These are phyloP conservation scores for Heliconius ismenius DNA, from an alignment of 2,888 invertebrate species.

Conservation along the genomic window DNA sequence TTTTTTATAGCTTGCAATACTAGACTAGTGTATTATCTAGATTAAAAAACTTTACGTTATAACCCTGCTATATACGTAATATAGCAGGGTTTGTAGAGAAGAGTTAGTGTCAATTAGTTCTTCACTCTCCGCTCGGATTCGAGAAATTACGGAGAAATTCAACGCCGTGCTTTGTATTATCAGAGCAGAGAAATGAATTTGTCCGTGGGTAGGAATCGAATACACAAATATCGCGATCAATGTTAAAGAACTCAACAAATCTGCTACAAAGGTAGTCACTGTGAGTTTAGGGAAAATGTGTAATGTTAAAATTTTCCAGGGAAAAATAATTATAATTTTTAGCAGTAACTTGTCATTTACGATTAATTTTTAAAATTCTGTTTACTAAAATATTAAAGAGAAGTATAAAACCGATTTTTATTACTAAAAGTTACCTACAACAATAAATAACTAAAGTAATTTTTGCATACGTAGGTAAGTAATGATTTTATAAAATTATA, in stretches of 20 bases:
- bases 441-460: neutral
- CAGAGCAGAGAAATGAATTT: neutral
- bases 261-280: neutral
- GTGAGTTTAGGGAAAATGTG: neutral
- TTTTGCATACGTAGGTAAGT: neutral
- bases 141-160: neutral
- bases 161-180: neutral
- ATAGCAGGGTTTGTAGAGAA: neutral
- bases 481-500: neutral
- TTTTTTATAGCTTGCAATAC: neutral
- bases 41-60: neutral
- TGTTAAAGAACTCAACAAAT: neutral
- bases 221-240: neutral
- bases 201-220: neutral
- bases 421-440: neutral
- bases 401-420: neutral
- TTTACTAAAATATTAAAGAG: neutral
- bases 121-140: neutral
- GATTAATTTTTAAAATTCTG: neutral
- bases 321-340: too few species aligned
- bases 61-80: too few species aligned
- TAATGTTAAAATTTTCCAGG: neutral
- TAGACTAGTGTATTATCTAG: neutral
- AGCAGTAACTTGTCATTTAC: too few species aligned
- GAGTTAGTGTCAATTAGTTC: neutral